Evolutionary conservation across 2,113 vertebrate species (phyloP).

Genomic region (Phalacrocorax pelagicus): DNA sequence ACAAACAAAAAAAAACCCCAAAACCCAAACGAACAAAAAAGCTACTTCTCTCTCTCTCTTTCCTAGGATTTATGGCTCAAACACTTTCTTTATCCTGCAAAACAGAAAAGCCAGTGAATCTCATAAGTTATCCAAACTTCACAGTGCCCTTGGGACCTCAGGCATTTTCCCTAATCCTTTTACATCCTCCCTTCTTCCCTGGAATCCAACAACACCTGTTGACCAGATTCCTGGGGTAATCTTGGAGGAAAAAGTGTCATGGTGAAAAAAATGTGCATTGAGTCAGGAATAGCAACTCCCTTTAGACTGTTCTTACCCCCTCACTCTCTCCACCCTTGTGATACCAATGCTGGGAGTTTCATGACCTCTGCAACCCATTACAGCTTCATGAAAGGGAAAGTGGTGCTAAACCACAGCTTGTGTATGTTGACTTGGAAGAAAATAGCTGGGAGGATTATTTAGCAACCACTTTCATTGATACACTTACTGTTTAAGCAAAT

Average conservation of each 20-base stretch:
- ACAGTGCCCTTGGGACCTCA: conserved; percentile 20
- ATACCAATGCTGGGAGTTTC: background rate
- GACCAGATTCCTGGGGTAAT: background rate
- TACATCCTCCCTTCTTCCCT: conserved; percentile 16
- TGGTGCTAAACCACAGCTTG: conserved; percentile 31
- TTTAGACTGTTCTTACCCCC: background rate
- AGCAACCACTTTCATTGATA: conserved; percentile 43
- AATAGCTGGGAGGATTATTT: conserved; percentile 42
- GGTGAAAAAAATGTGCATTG: background rate
- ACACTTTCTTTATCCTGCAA: conserved; percentile 9
- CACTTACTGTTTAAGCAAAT: conserved; percentile 25
- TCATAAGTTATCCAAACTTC: conserved; percentile 30
- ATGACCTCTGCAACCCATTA: background rate
- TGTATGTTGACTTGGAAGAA: conserved; percentile 23
- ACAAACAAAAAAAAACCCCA: too few species aligned
- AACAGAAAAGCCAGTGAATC: conserved; percentile 16
- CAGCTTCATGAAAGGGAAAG: background rate
- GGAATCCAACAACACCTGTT: conserved; percentile 47
- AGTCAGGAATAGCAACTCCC: background rate
- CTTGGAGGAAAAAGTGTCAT: background rate
- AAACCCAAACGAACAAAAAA: background rate
- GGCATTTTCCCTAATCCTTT: conserved; percentile 39
- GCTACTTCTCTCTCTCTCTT: background rate
- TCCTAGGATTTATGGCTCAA: background rate
- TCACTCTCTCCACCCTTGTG: background rate